phyloP scores from a whole-genome alignment of 1,140 invertebrate genomes.

The Pogonognathellus flavescens region DNA sequence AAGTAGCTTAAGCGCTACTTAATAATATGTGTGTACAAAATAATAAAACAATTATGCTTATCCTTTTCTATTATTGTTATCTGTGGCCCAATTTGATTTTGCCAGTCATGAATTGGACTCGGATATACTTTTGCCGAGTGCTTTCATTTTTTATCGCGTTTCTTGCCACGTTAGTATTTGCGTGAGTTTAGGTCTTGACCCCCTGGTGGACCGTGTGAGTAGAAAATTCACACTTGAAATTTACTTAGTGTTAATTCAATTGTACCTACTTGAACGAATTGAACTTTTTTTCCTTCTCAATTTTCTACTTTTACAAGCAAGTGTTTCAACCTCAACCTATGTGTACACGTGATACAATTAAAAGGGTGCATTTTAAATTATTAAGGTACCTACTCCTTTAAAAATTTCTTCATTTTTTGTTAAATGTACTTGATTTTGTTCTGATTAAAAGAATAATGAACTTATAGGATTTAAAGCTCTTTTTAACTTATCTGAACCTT shows the following conservation, averaged over 20 bases:
- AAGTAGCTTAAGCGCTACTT: background rate
- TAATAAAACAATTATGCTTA: conserved; percentile 5
- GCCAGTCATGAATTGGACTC: background rate
- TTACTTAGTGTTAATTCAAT: background rate
- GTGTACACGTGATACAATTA: too few species aligned
- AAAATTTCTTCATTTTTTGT: too few species aligned
- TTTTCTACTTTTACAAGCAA: too few species aligned
- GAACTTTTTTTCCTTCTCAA: too few species aligned
- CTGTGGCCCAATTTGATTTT: background rate
- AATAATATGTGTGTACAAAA: too few species aligned
- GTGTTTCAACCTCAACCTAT: too few species aligned
- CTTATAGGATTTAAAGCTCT: too few species aligned
- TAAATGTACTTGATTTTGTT: too few species aligned
- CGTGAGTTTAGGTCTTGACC: background rate
- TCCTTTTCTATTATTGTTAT: background rate
- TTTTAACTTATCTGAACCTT: too few species aligned
- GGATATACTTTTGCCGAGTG: background rate
- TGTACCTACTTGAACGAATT: background rate
- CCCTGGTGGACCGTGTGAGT: conserved; percentile 1
- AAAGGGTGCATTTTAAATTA: too few species aligned
- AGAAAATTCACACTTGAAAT: conserved; percentile 15
- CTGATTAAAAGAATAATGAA: too few species aligned
- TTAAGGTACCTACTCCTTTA: too few species aligned
- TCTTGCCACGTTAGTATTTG: background rate
- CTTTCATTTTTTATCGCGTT: conserved; percentile 23